Evolutionary conservation across 2,113 vertebrate genomes (phyloP).

Genomic region (Lampris incognitus): DNA sequence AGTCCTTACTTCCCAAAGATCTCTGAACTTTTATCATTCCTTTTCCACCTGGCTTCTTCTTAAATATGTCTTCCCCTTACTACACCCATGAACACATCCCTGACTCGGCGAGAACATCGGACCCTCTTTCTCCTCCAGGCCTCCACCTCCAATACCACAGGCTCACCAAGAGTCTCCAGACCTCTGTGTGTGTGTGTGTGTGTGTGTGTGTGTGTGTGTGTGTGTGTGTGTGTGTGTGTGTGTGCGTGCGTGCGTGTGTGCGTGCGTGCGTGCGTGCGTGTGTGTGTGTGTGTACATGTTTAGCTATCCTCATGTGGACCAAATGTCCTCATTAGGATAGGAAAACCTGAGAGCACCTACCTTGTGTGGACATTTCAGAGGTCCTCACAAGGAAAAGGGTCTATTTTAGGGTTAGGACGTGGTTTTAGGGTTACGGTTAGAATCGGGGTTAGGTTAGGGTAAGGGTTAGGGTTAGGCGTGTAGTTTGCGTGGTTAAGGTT

Average conservation of each 20-base stretch:
- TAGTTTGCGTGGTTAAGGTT: too few species aligned
- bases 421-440: too few species aligned
- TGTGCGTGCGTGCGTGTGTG: constrained; percentile 20
- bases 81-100: constrained; percentile 22
- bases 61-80: constrained; percentile 7
- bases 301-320: too few species aligned
- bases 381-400: too few species aligned
- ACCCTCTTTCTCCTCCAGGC: constrained; percentile 47
- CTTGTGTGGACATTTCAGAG: too few species aligned
- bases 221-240: constrained; percentile 46
- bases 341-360: too few species aligned
- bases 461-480: too few species aligned
- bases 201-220: constrained; percentile 14
- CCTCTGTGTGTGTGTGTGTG: neutral
- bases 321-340: too few species aligned
- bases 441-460: too few species aligned
- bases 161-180: constrained; percentile 19
- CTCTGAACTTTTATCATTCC: neutral
- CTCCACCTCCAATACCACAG: constrained; percentile 35
- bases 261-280: neutral
- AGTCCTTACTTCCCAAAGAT: neutral
- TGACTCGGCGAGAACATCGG: constrained; percentile 42
- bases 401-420: too few species aligned
- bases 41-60: constrained; percentile 5
- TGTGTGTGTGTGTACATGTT: neutral